A percentile compares a stretch with the other conserved stretches of the same genome.
Evolutionary conservation across 2,797 vertebrate species (phyloP).

Genomic region (Leptoclinus maculatus): DNA sequence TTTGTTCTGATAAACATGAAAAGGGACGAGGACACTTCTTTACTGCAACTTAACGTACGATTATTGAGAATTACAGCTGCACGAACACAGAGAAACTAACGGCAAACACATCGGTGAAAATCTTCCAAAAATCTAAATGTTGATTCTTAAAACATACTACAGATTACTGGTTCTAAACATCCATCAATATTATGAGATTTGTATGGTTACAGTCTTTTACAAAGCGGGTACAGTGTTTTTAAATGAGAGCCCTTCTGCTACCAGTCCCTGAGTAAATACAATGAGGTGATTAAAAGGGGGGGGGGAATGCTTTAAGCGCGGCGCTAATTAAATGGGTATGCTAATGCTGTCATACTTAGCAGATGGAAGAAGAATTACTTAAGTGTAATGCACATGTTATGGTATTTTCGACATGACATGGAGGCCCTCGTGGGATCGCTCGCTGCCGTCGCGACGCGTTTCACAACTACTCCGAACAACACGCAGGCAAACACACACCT

Average conservation of each 20-base stretch:
- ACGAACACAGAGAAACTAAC: conserved; percentile 26
- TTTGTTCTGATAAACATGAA: conserved; percentile 91
- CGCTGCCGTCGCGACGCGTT: conserved; percentile 84
- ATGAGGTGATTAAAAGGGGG: conserved; percentile 97
- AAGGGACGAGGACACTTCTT: conserved; percentile 88
- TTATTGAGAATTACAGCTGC: conserved; percentile 50
- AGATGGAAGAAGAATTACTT: conserved; percentile 99
- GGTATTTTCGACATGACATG: conserved; percentile 95
- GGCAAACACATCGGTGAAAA: not conserved
- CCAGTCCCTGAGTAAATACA: conserved; percentile 80
- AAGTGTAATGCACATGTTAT: conserved; percentile 99
- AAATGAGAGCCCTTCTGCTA: conserved; percentile 59
- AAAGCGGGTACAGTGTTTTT: conserved; percentile 33
- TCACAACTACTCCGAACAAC: conserved; percentile 49
- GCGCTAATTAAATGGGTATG: conserved; percentile 99
- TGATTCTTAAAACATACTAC: not conserved
- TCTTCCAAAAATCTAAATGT: not conserved
- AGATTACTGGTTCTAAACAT: not conserved
- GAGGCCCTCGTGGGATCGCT: conserved; percentile 90
- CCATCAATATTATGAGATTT: conserved; percentile 27
- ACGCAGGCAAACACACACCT: conserved; percentile 45
- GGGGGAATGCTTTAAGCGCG: conserved; percentile 93
- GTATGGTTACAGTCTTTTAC: conserved; percentile 22
- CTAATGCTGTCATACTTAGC: conserved; percentile 99
- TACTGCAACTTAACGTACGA: conserved; percentile 70